A percentile compares a stretch with the other conserved stretches of the same genome.
These are phyloP conservation scores for Radopholus similis DNA, from an alignment of 1,140 invertebrate genomes.

Conservation along the genomic window DNA sequence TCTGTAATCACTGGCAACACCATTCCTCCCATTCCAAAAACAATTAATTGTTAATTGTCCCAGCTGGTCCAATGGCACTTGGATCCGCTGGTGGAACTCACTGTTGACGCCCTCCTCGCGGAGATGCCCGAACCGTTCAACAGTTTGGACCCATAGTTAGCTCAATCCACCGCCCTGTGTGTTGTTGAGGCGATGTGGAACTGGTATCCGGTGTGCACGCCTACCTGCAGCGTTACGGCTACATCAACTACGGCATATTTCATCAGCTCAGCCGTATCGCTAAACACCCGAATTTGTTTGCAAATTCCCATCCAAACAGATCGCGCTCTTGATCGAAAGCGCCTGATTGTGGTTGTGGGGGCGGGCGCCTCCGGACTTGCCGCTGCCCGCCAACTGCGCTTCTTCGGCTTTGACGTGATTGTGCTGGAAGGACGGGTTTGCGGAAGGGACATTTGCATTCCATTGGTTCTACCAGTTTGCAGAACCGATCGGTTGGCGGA, in stretches of 20 bases:
- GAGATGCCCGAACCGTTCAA: slow-evolving; percentile 69
- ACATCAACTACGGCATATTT: slow-evolving; percentile 96
- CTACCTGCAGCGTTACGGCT: slow-evolving; percentile 89
- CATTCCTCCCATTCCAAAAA: too few relatives aligned
- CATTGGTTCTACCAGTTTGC: background rate
- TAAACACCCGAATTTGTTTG: slow-evolving; percentile 3
- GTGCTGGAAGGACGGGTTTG: slow-evolving; percentile 85
- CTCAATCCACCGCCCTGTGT: background rate
- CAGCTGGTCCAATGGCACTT: slow-evolving; percentile 91
- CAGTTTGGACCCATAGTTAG: slow-evolving; percentile 63
- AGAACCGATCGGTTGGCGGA: slow-evolving; percentile 63
- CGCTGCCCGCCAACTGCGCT: slow-evolving; percentile 62
- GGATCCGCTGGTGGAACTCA: slow-evolving; percentile 86
- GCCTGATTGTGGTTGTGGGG: slow-evolving; percentile 61
- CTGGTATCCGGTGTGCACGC: slow-evolving; percentile 80
- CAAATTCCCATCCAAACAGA: slow-evolving; percentile 10
- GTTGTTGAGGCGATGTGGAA: slow-evolving; percentile 68
- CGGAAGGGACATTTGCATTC: background rate
- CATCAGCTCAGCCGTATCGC: background rate
- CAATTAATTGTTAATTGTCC: too few relatives aligned
- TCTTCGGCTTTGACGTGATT: slow-evolving; percentile 66
- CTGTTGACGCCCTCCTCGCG: slow-evolving; percentile 59
- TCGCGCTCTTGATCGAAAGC: slow-evolving; percentile 10
- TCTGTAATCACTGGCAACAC: too few relatives aligned
- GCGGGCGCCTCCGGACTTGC: slow-evolving; percentile 63